Evolutionary conservation across 2,797 vertebrate species (phyloP).

Genomic region (Scyliorhinus canicula): DNA sequence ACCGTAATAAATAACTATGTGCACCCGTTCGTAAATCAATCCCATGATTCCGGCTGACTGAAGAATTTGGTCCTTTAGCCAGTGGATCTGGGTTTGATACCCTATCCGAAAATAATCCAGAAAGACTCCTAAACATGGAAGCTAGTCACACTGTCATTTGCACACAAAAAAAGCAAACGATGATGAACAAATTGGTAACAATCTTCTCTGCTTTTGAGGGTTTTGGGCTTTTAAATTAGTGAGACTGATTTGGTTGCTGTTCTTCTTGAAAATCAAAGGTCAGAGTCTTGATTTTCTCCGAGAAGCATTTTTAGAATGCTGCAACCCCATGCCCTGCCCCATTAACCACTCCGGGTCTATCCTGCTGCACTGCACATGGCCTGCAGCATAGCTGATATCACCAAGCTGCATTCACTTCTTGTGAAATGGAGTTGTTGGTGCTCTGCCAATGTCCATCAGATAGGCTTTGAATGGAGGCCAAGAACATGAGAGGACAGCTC

Average conservation of each 20-base stretch:
- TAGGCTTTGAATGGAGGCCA: not conserved
- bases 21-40: not conserved
- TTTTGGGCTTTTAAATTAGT: not conserved
- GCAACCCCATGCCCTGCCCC: not conserved
- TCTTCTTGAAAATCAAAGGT: not conserved
- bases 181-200: not conserved
- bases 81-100: not conserved
- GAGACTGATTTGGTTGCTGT: not conserved
- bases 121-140: not conserved
- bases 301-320: not conserved
- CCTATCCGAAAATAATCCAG: not conserved
- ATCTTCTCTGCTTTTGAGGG: not conserved
- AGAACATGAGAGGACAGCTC: not conserved
- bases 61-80: not conserved
- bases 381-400: not conserved
- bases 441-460: not conserved
- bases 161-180: not conserved
- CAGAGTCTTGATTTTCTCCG: not conserved
- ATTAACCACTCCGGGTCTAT: not conserved
- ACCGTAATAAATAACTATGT: not conserved
- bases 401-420: not conserved
- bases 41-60: constrained; percentile 13
- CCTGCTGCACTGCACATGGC: not conserved
- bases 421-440: not conserved
- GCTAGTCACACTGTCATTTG: not conserved